These are phyloP conservation scores for Mirounga angustirostris DNA, from an alignment of 2,113 vertebrate genomes.

Conservation along the genomic window DNA sequence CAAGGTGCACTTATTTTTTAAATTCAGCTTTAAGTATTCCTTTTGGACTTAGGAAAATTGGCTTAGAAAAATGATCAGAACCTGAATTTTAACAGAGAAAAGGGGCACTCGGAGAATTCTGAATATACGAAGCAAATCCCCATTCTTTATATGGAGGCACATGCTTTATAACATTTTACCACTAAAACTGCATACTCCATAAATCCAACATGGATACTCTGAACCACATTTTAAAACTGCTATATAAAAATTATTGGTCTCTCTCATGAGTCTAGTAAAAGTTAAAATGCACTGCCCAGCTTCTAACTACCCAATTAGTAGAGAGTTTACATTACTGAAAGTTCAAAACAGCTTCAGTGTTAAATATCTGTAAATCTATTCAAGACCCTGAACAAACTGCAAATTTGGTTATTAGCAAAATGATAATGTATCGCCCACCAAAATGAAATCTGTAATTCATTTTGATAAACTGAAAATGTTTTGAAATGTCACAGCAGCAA, in stretches of 20 bases:
- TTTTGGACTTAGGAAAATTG: conserved; percentile 75
- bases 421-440: conserved; percentile 89
- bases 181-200: conserved; percentile 83
- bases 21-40: conserved; percentile 73
- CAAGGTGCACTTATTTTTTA: conserved; percentile 69
- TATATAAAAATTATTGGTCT: conserved; percentile 87
- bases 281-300: conserved; percentile 89
- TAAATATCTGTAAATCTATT: conserved; percentile 90
- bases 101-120: conserved; percentile 80
- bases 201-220: conserved; percentile 84
- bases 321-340: conserved; percentile 89
- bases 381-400: conserved; percentile 95
- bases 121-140: conserved; percentile 84
- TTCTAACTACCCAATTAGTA: conserved; percentile 89
- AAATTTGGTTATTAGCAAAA: conserved; percentile 98
- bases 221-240: conserved; percentile 88
- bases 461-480: conserved; percentile 91
- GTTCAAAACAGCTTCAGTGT: conserved; percentile 93
- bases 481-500: conserved; percentile 94
- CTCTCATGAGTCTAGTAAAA: conserved; percentile 85
- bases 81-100: conserved; percentile 81
- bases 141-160: conserved; percentile 79
- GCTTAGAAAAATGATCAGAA: conserved; percentile 79
- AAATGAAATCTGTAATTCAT: conserved; percentile 89
- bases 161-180: conserved; percentile 80